A percentile compares a stretch with the other conserved stretches of the same genome.
phyloP scores from a whole-genome alignment of 2,797 vertebrate species.

The Microctenopoma stevenorrisi region DNA sequence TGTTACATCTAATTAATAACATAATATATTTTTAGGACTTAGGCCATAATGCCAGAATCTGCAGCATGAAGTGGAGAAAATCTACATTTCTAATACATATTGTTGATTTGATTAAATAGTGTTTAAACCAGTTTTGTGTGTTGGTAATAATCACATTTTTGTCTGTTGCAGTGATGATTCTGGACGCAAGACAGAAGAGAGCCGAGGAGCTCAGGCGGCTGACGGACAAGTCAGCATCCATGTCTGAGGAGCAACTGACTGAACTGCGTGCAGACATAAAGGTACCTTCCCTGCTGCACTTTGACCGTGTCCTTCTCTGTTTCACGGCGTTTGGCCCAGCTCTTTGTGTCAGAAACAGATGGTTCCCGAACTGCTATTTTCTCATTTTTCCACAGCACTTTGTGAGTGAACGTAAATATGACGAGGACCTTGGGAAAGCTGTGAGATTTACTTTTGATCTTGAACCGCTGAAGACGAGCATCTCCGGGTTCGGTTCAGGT shows the following conservation, averaged over 20 bases:
- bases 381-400: conserved; percentile 86
- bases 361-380: fast-evolving
- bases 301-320: neutral
- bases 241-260: conserved; percentile 94
- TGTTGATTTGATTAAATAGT: neutral
- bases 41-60: neutral
- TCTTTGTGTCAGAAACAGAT: neutral
- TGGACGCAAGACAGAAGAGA: conserved; percentile 91
- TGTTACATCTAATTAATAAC: too few species aligned
- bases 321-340: neutral
- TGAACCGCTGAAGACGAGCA: conserved; percentile 88
- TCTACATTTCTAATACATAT: too few species aligned
- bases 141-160: neutral
- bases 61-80: too few species aligned
- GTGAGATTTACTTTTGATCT: conserved; percentile 91
- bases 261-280: conserved; percentile 97
- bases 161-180: conserved; percentile 87
- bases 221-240: conserved; percentile 89
- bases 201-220: conserved; percentile 91
- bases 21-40: neutral
- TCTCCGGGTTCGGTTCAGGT: conserved; percentile 93
- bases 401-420: conserved; percentile 96
- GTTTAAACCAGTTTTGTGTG: neutral
- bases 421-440: conserved; percentile 93
- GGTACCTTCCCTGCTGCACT: conserved; percentile 70